Evolutionary conservation across 1,140 invertebrate genomes (phyloP).

Genomic region (Drosophila carrolli): DNA sequence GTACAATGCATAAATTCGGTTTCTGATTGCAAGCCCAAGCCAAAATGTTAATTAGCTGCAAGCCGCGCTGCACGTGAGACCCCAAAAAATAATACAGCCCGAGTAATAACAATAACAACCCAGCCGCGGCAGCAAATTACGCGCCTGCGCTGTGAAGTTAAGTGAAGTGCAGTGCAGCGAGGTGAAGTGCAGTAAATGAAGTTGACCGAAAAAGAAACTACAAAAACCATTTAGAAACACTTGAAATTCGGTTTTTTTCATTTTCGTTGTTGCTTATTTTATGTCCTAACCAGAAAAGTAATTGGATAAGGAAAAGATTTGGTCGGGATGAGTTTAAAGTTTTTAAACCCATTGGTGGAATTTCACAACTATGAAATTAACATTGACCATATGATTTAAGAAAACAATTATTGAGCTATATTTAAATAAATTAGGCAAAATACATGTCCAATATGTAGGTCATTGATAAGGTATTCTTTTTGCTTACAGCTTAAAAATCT

Average conservation of each 20-base stretch:
- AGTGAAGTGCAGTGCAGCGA: constrained; percentile 28
- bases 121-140: constrained; percentile 58
- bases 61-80: constrained; percentile 59
- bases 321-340: constrained; percentile 5
- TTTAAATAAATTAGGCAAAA: too few relatives aligned
- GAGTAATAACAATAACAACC: constrained; percentile 37
- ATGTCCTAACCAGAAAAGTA: constrained; percentile 6
- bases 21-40: constrained; percentile 59
- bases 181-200: constrained; percentile 43
- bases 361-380: too few relatives aligned
- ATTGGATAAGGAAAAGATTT: background rate
- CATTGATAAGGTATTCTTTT: too few relatives aligned
- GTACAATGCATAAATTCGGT: constrained; percentile 61
- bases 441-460: too few relatives aligned
- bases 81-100: constrained; percentile 29
- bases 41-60: constrained; percentile 75
- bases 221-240: constrained; percentile 7
- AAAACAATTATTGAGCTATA: too few relatives aligned
- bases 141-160: constrained; percentile 47
- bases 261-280: background rate
- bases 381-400: too few relatives aligned
- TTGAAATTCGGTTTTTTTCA: background rate
- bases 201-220: constrained; percentile 17
- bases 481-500: too few relatives aligned
- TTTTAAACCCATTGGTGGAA: background rate